Evolutionary conservation across 2,888 invertebrate genomes (phyloP), one percentile per base, ranked within the genome.

Genomic region (Drosophila gaucha): DNA sequence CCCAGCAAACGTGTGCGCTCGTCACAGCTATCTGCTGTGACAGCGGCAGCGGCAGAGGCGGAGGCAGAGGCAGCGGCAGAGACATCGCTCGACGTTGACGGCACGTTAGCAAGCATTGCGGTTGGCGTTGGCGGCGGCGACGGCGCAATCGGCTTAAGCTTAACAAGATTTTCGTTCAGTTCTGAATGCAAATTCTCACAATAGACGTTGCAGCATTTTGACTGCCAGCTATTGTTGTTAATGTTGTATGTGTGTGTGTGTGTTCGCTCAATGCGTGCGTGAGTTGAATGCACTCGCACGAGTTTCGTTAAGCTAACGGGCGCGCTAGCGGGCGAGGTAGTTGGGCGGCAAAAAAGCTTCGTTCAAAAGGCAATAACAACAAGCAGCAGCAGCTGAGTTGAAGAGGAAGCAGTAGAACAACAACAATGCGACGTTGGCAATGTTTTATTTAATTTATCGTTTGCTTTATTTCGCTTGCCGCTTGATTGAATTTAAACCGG

Each of bases 1-100:
- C 85, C 83, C 54, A 91, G 54, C 44, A 90, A 73, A 57, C 77
- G 82, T 65, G 90, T 90, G 64, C 89, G 90, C 73, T 90, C 91
- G 67, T 90, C 90, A 55, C 87, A 88, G 55, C 44, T 56, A 14
- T 78, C 85, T 22, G 47, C 30, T 9, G 22, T 39, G 44, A 20
- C 31, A n/a, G 22, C 55, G 20, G 38, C 46, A 16, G 35, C 6
- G 20, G 50, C 38, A 35, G 62, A 30, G 49, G 16, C 54, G 26
- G 39, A 55, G 43, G 16, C 73, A 28, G 57, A 30, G 16, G 55
- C 39, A 20, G 68, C 31, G 41, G 12, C 58, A 18, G 57, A 33
- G 43, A 41, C 63, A 33, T 64, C 59, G 62, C 49, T 51, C 33
- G 67, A 58, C 24, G 68, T 72, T 63, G 78, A 78, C 59, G 80